Evolutionary conservation across 2,113 vertebrate genomes (phyloP).

Genomic region (Turdus rufiventris): DNA sequence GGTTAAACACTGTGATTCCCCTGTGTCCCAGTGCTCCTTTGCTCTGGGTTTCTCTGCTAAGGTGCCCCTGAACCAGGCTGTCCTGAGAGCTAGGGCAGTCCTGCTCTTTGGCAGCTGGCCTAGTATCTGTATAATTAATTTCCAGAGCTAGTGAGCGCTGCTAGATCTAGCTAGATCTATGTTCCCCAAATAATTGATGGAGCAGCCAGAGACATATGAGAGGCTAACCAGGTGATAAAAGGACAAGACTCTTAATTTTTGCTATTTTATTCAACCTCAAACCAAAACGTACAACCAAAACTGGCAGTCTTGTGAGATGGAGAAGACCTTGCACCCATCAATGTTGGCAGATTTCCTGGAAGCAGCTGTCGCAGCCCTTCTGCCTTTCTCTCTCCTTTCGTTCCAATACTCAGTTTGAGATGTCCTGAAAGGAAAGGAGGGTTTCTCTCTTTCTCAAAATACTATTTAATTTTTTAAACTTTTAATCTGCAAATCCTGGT

Average conservation of each 20-base stretch:
- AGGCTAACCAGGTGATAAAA: not conserved
- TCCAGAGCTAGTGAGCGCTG: not conserved
- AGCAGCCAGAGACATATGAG: not conserved
- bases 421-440: not conserved
- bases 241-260: not conserved
- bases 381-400: not conserved
- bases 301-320: not conserved
- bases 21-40: not conserved
- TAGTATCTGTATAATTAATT: not conserved
- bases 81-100: not conserved
- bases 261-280: not conserved
- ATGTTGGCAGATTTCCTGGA: not conserved
- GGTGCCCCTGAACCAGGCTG: not conserved
- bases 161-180: not conserved
- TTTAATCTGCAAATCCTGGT: not conserved
- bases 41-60: not conserved
- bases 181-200: not conserved
- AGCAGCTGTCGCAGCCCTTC: not conserved
- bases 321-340: not conserved
- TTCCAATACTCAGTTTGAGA: not conserved
- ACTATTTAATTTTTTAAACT: not conserved
- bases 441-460: not conserved
- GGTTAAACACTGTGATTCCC: fast-evolving
- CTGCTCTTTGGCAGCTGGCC: not conserved
- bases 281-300: not conserved